A percentile compares a stretch with the other conserved stretches of the same genome.
phyloP scores from a whole-genome alignment of 2,797 vertebrate genomes.

The Cryptoblepharus egeriae region DNA sequence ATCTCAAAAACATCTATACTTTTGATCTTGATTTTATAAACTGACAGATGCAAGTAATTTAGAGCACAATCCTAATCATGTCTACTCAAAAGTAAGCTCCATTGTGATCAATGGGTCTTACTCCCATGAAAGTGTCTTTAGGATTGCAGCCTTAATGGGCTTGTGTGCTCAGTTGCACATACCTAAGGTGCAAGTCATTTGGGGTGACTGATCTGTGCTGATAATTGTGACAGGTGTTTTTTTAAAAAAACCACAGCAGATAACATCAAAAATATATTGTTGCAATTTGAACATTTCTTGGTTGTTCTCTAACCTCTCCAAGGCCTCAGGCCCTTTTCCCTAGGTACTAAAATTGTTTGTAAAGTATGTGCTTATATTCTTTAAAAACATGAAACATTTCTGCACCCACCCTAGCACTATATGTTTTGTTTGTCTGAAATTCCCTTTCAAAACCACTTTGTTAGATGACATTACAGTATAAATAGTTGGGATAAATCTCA shows the following conservation, averaged over 20 bases:
- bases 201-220: background rate
- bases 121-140: too few species aligned
- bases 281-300: background rate
- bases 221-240: background rate
- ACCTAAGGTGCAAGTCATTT: background rate
- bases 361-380: too few species aligned
- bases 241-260: background rate
- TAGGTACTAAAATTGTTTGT: background rate
- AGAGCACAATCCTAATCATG: too few species aligned
- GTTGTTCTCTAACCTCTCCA: too few species aligned
- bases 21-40: too few species aligned
- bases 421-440: background rate
- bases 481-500: background rate
- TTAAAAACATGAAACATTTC: background rate
- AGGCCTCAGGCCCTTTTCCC: too few species aligned
- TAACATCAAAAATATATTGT: background rate
- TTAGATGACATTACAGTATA: background rate
- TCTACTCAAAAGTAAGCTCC: too few species aligned
- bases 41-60: too few species aligned
- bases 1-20: background rate
- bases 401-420: too few species aligned
- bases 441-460: background rate
- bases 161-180: too few species aligned
- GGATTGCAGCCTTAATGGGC: too few species aligned
- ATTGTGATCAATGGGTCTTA: too few species aligned